Conservation (phyloP, 2,888 invertebrate genomes). For the Imbricaverruca yamaguchii region DNA sequence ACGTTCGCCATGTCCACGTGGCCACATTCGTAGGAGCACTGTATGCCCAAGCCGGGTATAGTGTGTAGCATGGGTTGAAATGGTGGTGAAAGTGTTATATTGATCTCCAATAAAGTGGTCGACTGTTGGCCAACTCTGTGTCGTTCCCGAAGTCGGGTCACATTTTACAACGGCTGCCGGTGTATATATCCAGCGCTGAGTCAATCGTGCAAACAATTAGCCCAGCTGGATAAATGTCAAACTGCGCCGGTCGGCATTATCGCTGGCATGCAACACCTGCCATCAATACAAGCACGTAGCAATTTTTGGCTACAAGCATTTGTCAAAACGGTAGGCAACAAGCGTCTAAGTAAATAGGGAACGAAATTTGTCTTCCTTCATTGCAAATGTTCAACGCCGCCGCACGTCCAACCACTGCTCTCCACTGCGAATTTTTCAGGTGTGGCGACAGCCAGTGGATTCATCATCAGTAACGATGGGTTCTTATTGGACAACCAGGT, state of each 20-base stretch:
- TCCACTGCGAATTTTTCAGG: background rate
- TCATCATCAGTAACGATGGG: background rate
- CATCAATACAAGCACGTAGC: background rate
- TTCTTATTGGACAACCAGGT: background rate
- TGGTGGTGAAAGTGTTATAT: conserved; percentile 5
- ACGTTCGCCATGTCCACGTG: too few species aligned
- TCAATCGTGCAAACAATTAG: background rate
- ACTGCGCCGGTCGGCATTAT: background rate
- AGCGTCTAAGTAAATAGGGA: background rate
- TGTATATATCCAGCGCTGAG: too few species aligned
- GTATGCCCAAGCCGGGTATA: background rate
- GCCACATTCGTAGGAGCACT: too few species aligned
- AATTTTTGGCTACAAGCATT: background rate
- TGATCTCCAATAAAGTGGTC: background rate
- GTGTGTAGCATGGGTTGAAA: background rate
- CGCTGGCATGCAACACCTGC: background rate
- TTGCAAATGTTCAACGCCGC: background rate
- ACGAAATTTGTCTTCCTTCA: background rate
- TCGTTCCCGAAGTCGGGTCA: too few species aligned
- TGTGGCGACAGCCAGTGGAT: background rate
- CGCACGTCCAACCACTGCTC: background rate
- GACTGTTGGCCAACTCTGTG: background rate
- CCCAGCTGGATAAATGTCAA: background rate
- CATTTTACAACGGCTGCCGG: too few species aligned
- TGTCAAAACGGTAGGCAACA: conserved; percentile 4